Evolutionary conservation across 2,888 invertebrate genomes (phyloP).

Genomic region (Itoplectis maculator): DNA sequence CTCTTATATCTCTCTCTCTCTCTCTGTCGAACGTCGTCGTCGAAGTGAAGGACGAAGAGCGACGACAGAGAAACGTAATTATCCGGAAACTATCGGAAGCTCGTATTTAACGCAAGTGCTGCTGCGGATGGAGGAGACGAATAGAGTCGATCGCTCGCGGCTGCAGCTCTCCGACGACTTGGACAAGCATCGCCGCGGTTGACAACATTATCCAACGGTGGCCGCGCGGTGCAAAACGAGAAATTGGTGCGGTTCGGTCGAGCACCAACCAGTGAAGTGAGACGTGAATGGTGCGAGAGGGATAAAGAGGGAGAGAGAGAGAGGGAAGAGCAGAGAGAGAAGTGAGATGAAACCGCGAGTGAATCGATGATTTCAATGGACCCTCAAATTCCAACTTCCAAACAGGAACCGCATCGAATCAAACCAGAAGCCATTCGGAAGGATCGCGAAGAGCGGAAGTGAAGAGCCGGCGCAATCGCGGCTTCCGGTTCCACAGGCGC

Average conservation of each 20-base stretch:
- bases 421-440: conserved; percentile 17
- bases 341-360: conserved; percentile 35
- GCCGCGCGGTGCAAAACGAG: conserved; percentile 17
- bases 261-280: not conserved
- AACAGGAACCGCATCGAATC: conserved; percentile 60
- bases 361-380: conserved; percentile 63
- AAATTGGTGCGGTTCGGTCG: conserved; percentile 42
- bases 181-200: not conserved
- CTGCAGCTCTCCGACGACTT: not conserved
- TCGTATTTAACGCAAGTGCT: conserved; percentile 16
- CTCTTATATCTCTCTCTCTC: not conserved
- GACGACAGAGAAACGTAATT: conserved; percentile 34
- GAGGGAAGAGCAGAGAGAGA: conserved; percentile 18
- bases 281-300: no score
- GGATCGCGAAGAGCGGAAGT: conserved; percentile 34
- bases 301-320: conserved; percentile 12
- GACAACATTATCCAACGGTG: conserved; percentile 27
- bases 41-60: not conserved
- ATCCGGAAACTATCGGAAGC: conserved; percentile 25
- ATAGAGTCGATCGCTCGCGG: no score
- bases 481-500: not conserved
- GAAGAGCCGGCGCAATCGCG: conserved; percentile 27
- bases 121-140: not conserved
- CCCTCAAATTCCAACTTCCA: conserved; percentile 69
- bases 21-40: no score